Evolutionary conservation across 2,113 vertebrate species (phyloP), one percentile per base, ranked within the genome.

Genomic region (Brachypodius melanocephalos): DNA sequence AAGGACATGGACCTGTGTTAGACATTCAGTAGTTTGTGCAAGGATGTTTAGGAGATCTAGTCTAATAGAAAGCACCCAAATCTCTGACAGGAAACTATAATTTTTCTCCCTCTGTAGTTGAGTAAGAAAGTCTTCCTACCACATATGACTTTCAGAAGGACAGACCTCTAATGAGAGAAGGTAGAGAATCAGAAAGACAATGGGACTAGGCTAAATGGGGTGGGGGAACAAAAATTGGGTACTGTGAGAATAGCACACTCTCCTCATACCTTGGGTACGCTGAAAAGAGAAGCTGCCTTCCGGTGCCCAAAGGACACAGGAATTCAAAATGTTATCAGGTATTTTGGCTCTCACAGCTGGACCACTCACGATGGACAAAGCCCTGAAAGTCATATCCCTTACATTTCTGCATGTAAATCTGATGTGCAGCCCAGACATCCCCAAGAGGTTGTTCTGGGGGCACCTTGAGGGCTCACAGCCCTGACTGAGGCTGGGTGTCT

Each of bases 201-300:
- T 7, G 12, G 6, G 21, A n/a, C 52, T 59, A 14, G 19, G n/a
- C 6, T 58, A 42, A 72, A 82, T 38, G 12, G 40, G 19, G 52
- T 28, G 10, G 10, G 5, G 5, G 6, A 49, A 61, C 0, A 78
- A 81, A 92, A 75, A 19, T 2, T 14, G 31, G 13, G 29, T 71
- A 63, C 31, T 0, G 0, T 38, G 17, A 82, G 25, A 32, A 17
- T 3, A 40, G 14, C 18, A 66, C 8, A 16, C 12, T 69, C 38
- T 34, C 15, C 4, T 38, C 2, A 1, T 24, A 17, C 7, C 31
- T 43, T 28, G 46, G 17, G 22, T 29, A 51, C 0, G 0, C 26
- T 48, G 19, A n/a, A 85, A 45, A n/a, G 29, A 26, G 21, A 58
- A 75, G 13, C 13, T 26, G 8, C 2, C 43, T 74, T 72, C 19